phyloP scores from a whole-genome alignment of 2,113 vertebrate genomes.

The Jaculus jaculus region DNA sequence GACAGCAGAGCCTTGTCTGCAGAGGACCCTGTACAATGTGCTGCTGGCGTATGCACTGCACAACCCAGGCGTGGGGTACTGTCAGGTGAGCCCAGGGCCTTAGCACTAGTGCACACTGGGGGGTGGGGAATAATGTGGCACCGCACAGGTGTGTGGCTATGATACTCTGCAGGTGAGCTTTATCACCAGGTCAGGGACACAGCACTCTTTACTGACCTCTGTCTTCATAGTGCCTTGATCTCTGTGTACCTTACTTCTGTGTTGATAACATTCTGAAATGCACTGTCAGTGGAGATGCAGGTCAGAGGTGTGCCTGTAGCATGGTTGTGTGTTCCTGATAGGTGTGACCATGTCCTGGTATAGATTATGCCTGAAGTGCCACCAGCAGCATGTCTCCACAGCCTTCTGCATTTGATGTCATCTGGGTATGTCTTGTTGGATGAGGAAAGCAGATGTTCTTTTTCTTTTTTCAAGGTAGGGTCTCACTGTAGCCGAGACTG shows the following conservation, averaged over 20 bases:
- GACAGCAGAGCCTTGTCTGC: constrained; percentile 89
- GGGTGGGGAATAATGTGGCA: too few relatives aligned
- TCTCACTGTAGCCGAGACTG: too few relatives aligned
- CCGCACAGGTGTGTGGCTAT: neutral
- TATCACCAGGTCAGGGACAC: neutral
- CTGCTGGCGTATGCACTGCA: constrained; percentile 95
- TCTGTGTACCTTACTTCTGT: neutral
- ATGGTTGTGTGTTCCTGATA: neutral
- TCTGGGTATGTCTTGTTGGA: neutral
- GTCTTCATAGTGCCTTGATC: fast-evolving
- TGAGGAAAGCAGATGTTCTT: neutral
- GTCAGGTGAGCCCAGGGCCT: constrained; percentile 89
- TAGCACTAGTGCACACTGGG: neutral
- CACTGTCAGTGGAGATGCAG: neutral
- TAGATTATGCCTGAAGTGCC: too few relatives aligned
- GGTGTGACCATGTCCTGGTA: neutral
- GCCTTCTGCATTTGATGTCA: neutral
- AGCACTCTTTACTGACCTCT: neutral
- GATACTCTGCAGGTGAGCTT: neutral
- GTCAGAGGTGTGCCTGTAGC: neutral
- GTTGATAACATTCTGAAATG: neutral
- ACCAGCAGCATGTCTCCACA: neutral
- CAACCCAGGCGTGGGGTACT: constrained; percentile 93
- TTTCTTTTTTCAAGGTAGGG: too few relatives aligned
- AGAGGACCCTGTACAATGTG: constrained; percentile 90